Percentiles rank a stretch among this genome's conserved stretches.
Evolutionary conservation across 2,797 vertebrate species (phyloP).

Genomic region (Falco biarmicus): DNA sequence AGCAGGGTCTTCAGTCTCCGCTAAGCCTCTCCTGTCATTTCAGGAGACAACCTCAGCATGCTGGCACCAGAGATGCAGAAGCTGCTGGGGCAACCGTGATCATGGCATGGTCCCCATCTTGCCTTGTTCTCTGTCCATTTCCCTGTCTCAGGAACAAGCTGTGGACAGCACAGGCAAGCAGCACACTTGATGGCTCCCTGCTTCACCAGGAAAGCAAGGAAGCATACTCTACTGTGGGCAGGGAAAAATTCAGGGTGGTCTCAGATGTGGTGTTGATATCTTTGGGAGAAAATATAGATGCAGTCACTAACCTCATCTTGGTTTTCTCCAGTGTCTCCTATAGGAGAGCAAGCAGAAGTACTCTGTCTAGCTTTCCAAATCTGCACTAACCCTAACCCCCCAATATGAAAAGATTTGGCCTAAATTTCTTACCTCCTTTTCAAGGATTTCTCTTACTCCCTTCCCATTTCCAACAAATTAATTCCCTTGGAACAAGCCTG

Average conservation of each 20-base stretch:
- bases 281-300: not conserved
- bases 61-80: not conserved
- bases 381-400: not conserved
- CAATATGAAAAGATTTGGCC: not conserved
- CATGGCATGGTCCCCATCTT: not conserved
- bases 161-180: not conserved
- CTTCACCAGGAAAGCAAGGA: not conserved
- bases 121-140: not conserved
- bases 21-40: not conserved
- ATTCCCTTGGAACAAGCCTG: slow-evolving; percentile 59
- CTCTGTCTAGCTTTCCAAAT: not conserved
- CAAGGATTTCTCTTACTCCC: slow-evolving; percentile 8
- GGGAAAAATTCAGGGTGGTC: not conserved
- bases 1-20: not conserved
- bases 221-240: not conserved
- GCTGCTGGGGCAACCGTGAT: not conserved
- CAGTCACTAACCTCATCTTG: not conserved
- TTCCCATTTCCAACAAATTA: slow-evolving; percentile 15
- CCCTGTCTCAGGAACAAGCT: not conserved
- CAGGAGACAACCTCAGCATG: not conserved
- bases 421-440: not conserved
- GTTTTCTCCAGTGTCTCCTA: not conserved
- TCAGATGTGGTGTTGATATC: not conserved
- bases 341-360: not conserved
- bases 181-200: not conserved